These are phyloP conservation scores for Ectropis grisescens DNA, from an alignment of 1,140 invertebrate genomes.

Conservation along the genomic window DNA sequence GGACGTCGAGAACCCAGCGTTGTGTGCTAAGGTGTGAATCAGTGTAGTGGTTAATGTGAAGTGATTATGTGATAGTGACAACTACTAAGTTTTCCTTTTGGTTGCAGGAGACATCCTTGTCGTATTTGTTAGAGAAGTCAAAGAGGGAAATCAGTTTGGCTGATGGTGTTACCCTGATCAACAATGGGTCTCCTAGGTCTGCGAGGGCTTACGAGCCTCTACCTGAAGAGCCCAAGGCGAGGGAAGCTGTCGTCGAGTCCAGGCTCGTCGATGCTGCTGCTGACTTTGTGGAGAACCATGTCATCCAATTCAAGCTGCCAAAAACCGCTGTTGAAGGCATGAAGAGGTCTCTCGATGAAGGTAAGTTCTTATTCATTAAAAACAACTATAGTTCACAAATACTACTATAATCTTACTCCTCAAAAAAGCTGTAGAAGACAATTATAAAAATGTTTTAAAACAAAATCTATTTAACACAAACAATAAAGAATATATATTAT, in stretches of 20 bases:
- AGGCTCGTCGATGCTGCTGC: conserved; percentile 80
- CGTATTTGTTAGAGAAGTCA: conserved; percentile 45
- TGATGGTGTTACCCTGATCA: conserved; percentile 80
- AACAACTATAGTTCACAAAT: background rate
- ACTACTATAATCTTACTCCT: too few relatives aligned
- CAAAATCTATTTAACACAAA: too few relatives aligned
- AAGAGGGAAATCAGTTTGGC: conserved; percentile 69
- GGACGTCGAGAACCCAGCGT: conserved; percentile 46
- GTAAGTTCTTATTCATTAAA: too few relatives aligned
- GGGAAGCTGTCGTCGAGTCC: conserved; percentile 83
- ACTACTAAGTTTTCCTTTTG: conserved; percentile 34
- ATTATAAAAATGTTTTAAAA: too few relatives aligned
- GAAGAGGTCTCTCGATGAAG: conserved; percentile 77
- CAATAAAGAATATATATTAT: too few relatives aligned
- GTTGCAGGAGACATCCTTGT: conserved; percentile 60
- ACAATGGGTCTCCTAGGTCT: conserved; percentile 70
- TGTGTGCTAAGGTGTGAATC: conserved; percentile 51
- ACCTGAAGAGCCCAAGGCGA: conserved; percentile 77
- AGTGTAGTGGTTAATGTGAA: conserved; percentile 35
- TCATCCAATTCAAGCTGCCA: conserved; percentile 82
- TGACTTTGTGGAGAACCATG: conserved; percentile 82
- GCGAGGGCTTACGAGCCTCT: conserved; percentile 71
- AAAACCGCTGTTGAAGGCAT: conserved; percentile 76
- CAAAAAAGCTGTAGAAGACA: too few relatives aligned
- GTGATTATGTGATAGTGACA: conserved; percentile 9